Conservation (phyloP, 2,113 vertebrate genomes). For the Callithrix jacchus region DNA sequence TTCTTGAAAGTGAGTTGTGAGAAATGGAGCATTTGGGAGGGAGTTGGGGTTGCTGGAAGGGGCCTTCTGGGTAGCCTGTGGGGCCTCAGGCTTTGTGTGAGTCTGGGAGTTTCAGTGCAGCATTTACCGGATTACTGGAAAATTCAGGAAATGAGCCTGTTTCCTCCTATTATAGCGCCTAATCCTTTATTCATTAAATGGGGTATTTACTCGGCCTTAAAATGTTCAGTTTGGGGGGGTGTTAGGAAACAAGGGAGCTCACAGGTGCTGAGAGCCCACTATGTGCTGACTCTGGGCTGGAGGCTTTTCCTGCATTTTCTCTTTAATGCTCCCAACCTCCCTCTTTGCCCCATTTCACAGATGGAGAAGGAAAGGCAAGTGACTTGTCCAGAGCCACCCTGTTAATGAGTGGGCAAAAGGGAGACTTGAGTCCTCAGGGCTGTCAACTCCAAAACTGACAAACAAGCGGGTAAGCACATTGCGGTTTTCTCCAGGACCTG, state of each 20-base stretch:
- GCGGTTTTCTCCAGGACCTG: background rate
- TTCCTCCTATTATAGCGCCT: slow-evolving; percentile 1
- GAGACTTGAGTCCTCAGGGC: background rate
- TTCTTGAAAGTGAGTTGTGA: background rate
- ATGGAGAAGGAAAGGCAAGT: background rate
- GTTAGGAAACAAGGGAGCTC: no score
- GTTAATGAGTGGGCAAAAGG: background rate
- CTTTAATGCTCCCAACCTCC: no score
- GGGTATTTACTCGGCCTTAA: background rate
- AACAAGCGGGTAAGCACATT: no score
- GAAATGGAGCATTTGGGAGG: background rate
- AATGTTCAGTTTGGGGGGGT: background rate
- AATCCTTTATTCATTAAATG: background rate
- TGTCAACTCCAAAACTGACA: background rate
- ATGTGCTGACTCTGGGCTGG: accelerated
- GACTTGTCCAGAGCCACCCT: background rate
- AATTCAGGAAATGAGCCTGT: background rate
- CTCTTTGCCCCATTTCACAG: background rate
- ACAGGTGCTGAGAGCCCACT: background rate
- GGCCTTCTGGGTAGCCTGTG: background rate
- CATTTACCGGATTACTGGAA: background rate
- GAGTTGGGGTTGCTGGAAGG: accelerated
- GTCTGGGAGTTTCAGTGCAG: background rate
- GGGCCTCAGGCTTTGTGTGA: background rate
- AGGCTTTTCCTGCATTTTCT: background rate